Percentiles rank a stretch among this genome's conserved stretches.
phyloP scores from a whole-genome alignment of 1,140 invertebrate species.

The Vanessa tameamea region DNA sequence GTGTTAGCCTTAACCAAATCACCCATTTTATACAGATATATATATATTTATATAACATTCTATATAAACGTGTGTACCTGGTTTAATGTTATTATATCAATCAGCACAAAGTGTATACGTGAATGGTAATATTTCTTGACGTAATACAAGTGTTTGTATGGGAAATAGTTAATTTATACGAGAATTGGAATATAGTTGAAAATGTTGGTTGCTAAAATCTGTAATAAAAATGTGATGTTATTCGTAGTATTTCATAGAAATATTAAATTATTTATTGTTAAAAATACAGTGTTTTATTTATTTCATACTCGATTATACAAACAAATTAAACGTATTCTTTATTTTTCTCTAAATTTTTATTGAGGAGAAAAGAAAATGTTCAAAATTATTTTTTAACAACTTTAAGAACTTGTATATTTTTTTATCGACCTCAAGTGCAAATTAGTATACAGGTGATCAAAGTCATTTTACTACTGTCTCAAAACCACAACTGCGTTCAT shows the following conservation, averaged over 20 bases:
- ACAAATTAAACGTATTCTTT: no score
- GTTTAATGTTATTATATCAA: neutral
- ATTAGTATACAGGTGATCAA: no score
- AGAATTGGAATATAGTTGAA: neutral
- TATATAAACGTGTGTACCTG: neutral
- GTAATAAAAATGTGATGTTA: constrained; percentile 46
- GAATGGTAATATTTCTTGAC: neutral
- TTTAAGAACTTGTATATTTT: no score
- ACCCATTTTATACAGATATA: no score
- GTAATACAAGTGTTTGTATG: neutral
- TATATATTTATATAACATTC: neutral
- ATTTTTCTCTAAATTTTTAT: no score
- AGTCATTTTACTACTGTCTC: no score
- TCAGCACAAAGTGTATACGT: neutral
- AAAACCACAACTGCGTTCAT: no score
- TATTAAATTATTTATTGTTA: constrained; percentile 61
- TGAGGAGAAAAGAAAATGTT: no score
- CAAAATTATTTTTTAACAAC: no score
- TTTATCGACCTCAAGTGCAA: no score
- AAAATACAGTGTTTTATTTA: constrained; percentile 27
- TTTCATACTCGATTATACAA: neutral
- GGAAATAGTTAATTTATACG: neutral
- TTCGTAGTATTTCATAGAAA: constrained; percentile 43
- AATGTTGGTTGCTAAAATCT: constrained; percentile 16
- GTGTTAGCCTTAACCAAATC: no score